Evolutionary conservation across 2,888 invertebrate species (phyloP), one percentile per base, ranked within the genome.

Genomic region (Spisula solida): DNA sequence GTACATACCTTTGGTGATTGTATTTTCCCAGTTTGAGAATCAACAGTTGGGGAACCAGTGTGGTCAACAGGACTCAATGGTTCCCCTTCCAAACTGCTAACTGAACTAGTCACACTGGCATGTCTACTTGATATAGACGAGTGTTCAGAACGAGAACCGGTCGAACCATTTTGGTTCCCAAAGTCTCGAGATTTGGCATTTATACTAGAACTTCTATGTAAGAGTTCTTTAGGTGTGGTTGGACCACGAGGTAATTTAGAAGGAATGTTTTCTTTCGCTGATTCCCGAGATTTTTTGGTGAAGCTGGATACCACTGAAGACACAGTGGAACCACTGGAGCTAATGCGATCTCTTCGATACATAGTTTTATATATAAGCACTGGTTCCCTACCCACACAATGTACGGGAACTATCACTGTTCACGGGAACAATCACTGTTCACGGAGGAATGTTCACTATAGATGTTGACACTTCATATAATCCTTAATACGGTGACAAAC

Each of bases 221-320:
- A 55, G 10, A 78, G 79, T 60, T 90, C 88, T 85, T 88, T 88
- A 48, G 85, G 56, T 18, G 87, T 81, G 48, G 87, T 85, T 75
- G 84, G 84, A 14, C 89, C 91, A 75, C 91, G 81, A 20, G 89
- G 89, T n/a, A 89, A 83, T 70, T 81, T 79, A 8, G 91, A 89
- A 8, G 89, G 89, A 79, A 87, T 82, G 29, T 88, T 85, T 25
- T 90, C 88, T 84, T 91, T 91, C 18, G 80, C 86, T 2, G 91
- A 86, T 41, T 92, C 92, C 25, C 85, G 80, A 18, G 92, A 90
- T 75, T 92, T 90, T 56, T 88, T 86, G 8, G 92, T 83, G 55
- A 92, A 92, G 78, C 90, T 92, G 20, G 92, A 92, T 20, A 92
- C 89, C 55, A 92, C 92, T 20, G 90, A 90, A 12, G 92, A 92